A percentile compares a stretch with the other conserved stretches of the same genome.
Conservation (phyloP, 2,888 invertebrate genomes). For the Ischnura elegans region DNA sequence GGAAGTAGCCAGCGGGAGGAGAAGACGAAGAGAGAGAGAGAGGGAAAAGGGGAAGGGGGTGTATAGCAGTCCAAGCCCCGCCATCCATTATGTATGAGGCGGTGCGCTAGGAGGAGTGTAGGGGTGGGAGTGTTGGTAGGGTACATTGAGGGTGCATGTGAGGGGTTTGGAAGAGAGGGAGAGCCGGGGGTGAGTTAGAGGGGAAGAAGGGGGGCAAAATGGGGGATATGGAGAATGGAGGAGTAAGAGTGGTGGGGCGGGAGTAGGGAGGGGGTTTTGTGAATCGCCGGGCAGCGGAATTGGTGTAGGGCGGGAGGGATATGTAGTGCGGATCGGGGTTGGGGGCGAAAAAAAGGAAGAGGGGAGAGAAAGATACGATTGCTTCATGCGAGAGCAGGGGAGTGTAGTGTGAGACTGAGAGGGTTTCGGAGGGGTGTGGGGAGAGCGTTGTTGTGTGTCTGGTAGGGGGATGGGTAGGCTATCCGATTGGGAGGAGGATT, state of each 20-base stretch:
- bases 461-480: background rate
- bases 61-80: slow-evolving; percentile 68
- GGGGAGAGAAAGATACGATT: slow-evolving; percentile 46
- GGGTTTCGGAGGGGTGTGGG: background rate
- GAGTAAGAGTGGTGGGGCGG: background rate
- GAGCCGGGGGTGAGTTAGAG: slow-evolving; percentile 59
- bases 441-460: slow-evolving; percentile 43
- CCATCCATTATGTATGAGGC: slow-evolving; percentile 69
- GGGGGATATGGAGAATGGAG: slow-evolving; percentile 52
- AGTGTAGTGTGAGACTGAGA: background rate
- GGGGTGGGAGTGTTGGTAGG: slow-evolving; percentile 50
- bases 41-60: background rate
- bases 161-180: slow-evolving; percentile 67
- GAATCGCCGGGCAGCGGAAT: slow-evolving; percentile 31
- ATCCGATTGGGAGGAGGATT: background rate
- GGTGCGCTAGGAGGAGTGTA: slow-evolving; percentile 26
- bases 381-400: slow-evolving; percentile 46
- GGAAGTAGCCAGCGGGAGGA: background rate
- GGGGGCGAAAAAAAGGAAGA: background rate
- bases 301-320: background rate
- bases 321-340: background rate
- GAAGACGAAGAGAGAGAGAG: background rate
- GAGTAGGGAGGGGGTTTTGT: background rate
- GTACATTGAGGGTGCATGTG: slow-evolving; percentile 39
- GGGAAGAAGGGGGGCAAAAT: slow-evolving; percentile 58